phyloP scores from a whole-genome alignment of 2,797 vertebrate species.

The Cuculus canorus region DNA sequence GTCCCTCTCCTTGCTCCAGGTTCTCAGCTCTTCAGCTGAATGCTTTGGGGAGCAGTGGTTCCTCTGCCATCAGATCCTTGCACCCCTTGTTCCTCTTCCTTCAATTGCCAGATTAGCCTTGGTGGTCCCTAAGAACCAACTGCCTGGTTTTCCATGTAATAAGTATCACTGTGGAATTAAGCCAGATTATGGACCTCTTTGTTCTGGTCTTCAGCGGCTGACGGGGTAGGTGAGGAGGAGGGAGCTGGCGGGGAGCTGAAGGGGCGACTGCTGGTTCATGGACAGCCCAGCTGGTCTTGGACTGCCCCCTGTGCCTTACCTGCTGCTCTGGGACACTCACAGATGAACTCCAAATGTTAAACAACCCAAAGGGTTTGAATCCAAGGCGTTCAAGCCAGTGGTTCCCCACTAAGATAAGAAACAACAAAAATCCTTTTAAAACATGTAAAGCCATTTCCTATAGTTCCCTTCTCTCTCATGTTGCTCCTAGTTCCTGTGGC shows the following conservation, averaged over 20 bases:
- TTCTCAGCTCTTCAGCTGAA: background rate
- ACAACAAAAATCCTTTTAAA: slow-evolving; percentile 26
- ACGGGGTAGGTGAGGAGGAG: background rate
- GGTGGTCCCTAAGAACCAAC: background rate
- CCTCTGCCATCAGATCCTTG: accelerated
- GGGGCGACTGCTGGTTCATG: background rate
- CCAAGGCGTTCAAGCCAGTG: background rate
- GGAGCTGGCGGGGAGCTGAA: background rate
- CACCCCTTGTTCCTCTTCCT: background rate
- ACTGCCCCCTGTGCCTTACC: background rate
- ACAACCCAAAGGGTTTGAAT: background rate
- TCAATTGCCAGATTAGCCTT: background rate
- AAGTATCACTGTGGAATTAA: background rate
- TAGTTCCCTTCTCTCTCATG: slow-evolving; percentile 23
- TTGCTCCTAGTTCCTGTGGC: slow-evolving; percentile 47
- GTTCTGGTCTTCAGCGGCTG: background rate
- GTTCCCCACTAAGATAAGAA: slow-evolving; percentile 43
- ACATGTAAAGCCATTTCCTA: slow-evolving; percentile 18
- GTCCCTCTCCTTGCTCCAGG: background rate
- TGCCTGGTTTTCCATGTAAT: background rate
- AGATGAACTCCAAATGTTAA: slow-evolving; percentile 24
- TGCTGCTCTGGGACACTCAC: background rate
- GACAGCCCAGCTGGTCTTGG: background rate
- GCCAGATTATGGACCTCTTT: background rate
- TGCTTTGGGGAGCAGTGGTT: background rate